Percentiles rank a stretch among this genome's conserved stretches.
These are phyloP conservation scores for Knipowitschia caucasica DNA, from an alignment of 2,797 vertebrate species.

Conservation along the genomic window DNA sequence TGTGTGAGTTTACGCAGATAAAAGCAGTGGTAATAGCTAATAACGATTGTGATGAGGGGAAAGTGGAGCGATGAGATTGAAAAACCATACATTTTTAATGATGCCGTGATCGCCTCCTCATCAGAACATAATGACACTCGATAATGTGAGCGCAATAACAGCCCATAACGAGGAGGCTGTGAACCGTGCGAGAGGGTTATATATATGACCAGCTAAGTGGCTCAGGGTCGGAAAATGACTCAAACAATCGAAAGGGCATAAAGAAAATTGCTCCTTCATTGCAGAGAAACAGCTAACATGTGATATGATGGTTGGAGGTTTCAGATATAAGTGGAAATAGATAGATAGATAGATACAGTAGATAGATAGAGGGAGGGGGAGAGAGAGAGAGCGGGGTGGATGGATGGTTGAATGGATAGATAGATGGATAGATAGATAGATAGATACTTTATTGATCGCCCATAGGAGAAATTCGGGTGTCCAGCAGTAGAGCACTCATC, in stretches of 20 bases:
- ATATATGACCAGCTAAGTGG: neutral
- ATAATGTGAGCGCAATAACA: neutral
- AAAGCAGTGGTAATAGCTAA: neutral
- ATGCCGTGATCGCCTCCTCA: neutral
- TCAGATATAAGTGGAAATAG: neutral
- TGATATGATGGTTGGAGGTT: neutral
- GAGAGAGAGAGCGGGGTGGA: too few relatives aligned
- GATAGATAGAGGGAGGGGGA: too few relatives aligned
- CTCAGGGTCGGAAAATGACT: neutral
- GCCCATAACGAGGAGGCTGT: neutral
- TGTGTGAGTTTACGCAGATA: neutral
- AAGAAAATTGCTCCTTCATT: neutral
- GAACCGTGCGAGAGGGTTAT: neutral
- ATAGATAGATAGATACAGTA: too few relatives aligned
- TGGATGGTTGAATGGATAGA: too few relatives aligned
- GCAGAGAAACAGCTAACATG: neutral
- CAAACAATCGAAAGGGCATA: neutral
- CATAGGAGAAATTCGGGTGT: too few relatives aligned
- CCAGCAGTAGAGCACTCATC: too few relatives aligned
- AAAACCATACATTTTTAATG: slow-evolving; percentile 4
- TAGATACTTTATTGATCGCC: too few relatives aligned
- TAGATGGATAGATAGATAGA: too few relatives aligned
- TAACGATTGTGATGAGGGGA: neutral
- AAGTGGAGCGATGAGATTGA: neutral
- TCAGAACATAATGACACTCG: slow-evolving; percentile 1